Percentiles rank a stretch among this genome's conserved stretches.
Conservation (phyloP, 2,113 vertebrate species). For the Scopus umbretta region DNA sequence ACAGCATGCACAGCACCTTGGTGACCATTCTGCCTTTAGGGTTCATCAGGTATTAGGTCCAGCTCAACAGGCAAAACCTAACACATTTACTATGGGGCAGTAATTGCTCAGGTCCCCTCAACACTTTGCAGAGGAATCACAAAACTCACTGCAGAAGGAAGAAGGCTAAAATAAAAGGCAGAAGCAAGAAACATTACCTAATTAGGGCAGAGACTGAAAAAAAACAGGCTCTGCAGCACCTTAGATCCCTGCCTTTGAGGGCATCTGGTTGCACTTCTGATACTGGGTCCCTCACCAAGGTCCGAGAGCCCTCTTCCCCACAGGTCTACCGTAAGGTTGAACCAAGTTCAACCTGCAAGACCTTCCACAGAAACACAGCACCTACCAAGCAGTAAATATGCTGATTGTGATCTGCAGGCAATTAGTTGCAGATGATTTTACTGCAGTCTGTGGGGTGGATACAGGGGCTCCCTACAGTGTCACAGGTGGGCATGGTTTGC, state of each 20-base stretch:
- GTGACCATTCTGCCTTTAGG: not conserved
- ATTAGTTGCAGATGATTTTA: not conserved
- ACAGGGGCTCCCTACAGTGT: not conserved
- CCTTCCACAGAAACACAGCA: not conserved
- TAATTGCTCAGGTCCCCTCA: not conserved
- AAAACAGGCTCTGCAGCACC: not conserved
- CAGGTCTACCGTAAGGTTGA: not conserved
- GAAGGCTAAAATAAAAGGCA: not conserved
- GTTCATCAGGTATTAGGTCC: not conserved
- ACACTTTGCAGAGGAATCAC: not conserved
- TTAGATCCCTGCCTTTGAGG: not conserved
- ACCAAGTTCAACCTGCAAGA: not conserved
- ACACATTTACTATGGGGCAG: not conserved
- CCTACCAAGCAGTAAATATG: not conserved
- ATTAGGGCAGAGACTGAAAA: not conserved
- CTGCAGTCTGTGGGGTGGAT: not conserved
- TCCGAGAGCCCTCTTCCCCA: not conserved
- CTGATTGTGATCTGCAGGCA: not conserved
- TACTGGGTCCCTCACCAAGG: not conserved
- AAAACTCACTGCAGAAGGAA: not conserved
- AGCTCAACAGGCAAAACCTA: not conserved
- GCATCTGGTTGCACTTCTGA: not conserved
- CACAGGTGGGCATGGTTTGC: not conserved
- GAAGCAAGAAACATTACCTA: not conserved
- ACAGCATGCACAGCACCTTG: not conserved